These are phyloP conservation scores for Cheilosia scutellata DNA, from an alignment of 2,888 invertebrate genomes.

Conservation along the genomic window DNA sequence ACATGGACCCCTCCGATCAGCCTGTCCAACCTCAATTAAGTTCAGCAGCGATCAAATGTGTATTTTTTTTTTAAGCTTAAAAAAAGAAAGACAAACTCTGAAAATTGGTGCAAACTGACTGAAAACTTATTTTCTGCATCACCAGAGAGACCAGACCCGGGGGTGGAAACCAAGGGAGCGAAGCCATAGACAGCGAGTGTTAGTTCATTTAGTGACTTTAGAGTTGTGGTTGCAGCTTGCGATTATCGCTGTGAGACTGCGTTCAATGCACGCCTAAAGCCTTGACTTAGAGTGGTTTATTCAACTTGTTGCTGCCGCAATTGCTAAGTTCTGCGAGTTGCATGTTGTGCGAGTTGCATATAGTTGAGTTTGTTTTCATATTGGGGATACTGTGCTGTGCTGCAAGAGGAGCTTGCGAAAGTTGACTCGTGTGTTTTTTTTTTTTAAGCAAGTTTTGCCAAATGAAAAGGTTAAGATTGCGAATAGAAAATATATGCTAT, in stretches of 20 bases:
- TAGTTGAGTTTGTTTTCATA: constrained; percentile 17
- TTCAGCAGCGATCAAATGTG: constrained; percentile 57
- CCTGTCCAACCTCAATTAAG: constrained; percentile 44
- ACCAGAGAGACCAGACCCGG: not conserved
- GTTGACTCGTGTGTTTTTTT: constrained; percentile 28
- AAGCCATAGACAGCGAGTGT: constrained; percentile 34
- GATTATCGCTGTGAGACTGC: constrained; percentile 34
- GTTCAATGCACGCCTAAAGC: constrained; percentile 72
- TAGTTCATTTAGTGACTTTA: constrained; percentile 12
- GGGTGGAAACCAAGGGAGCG: not conserved
- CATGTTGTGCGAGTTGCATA: constrained; percentile 48
- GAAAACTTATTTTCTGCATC: constrained; percentile 57
- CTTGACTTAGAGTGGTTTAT: constrained; percentile 74
- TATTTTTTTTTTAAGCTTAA: not conserved
- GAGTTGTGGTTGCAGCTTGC: constrained; percentile 4
- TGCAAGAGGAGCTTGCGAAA: constrained; percentile 69
- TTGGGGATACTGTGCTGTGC: constrained; percentile 46
- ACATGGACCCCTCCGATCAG: not conserved
- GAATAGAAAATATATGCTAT: constrained; percentile 26
- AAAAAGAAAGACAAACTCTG: constrained; percentile 12
- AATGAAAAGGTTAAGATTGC: constrained; percentile 61
- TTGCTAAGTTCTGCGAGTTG: constrained; percentile 55
- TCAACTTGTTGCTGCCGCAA: constrained; percentile 69
- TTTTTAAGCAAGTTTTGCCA: constrained; percentile 28
- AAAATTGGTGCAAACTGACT: constrained; percentile 51